These are phyloP conservation scores for Yponomeuta evonymella DNA, from an alignment of 2,888 invertebrate species.

Conservation along the genomic window DNA sequence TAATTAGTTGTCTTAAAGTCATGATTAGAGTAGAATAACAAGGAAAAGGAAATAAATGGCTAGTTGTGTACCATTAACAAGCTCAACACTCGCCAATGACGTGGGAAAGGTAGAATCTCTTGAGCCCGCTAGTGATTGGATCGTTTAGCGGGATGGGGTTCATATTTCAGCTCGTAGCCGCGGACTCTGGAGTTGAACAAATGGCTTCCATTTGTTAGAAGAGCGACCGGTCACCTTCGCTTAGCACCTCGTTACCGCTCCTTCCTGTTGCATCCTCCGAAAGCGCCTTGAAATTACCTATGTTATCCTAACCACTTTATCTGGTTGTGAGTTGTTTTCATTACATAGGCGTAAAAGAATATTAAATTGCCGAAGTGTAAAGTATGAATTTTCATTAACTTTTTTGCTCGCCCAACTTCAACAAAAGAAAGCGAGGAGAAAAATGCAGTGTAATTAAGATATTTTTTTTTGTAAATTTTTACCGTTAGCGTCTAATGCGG, in stretches of 20 bases:
- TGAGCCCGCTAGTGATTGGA: slow-evolving; percentile 69
- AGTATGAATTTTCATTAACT: slow-evolving; percentile 7
- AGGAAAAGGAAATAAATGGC: background rate
- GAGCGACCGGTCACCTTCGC: slow-evolving; percentile 28
- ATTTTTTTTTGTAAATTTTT: slow-evolving; percentile 48
- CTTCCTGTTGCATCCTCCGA: slow-evolving; percentile 17
- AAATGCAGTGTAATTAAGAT: slow-evolving; percentile 19
- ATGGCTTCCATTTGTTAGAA: slow-evolving; percentile 52
- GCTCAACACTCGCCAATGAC: slow-evolving; percentile 21
- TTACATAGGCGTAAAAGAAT: background rate
- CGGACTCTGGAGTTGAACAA: slow-evolving; percentile 58
- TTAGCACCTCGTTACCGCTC: slow-evolving; percentile 27
- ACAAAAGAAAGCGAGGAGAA: slow-evolving; percentile 12
- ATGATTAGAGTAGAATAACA: no score
- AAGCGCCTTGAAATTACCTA: background rate
- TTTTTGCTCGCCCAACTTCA: background rate
- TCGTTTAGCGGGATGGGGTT: slow-evolving; percentile 65
- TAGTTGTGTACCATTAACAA: background rate
- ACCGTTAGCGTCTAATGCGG: slow-evolving; percentile 66
- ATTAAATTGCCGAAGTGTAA: background rate
- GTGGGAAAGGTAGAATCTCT: slow-evolving; percentile 45
- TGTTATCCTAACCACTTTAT: slow-evolving; percentile 5
- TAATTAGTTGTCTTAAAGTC: no score
- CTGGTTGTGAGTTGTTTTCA: background rate
- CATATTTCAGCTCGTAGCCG: slow-evolving; percentile 62